phyloP scores from a whole-genome alignment of 2,113 vertebrate species.

The Sakesphorus luctuosus region DNA sequence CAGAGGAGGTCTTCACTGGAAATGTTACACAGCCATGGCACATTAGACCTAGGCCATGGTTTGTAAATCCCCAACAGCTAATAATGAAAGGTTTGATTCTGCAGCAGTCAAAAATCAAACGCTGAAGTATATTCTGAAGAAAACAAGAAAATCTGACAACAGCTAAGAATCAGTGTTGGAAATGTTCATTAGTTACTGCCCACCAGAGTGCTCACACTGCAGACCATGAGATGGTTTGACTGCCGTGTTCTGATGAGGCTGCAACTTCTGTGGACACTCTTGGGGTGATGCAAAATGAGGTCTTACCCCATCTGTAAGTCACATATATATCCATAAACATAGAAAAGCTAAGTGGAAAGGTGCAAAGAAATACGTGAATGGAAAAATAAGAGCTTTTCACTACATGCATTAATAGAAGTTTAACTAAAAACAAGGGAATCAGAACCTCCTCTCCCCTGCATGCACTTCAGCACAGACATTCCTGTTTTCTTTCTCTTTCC shows the following conservation, averaged over 20 bases:
- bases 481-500: neutral
- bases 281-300: neutral
- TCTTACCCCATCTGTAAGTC: neutral
- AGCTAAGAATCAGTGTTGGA: neutral
- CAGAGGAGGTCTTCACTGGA: neutral
- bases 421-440: neutral
- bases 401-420: neutral
- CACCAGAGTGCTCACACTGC: neutral
- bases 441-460: neutral
- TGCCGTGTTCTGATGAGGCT: neutral
- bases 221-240: neutral
- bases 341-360: neutral
- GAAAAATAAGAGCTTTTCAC: neutral
- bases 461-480: neutral
- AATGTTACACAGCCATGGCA: fast-evolving
- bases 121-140: neutral
- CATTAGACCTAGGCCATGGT: neutral
- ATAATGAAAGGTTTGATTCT: neutral
- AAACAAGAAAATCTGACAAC: neutral
- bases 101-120: neutral
- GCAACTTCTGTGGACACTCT: neutral
- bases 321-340: neutral
- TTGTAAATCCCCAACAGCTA: neutral
- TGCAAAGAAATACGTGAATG: neutral
- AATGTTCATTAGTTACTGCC: neutral